Percentiles rank a stretch among this genome's conserved stretches.
These are phyloP conservation scores for Eilema depressum DNA, from an alignment of 2,888 invertebrate genomes.

Conservation along the genomic window DNA sequence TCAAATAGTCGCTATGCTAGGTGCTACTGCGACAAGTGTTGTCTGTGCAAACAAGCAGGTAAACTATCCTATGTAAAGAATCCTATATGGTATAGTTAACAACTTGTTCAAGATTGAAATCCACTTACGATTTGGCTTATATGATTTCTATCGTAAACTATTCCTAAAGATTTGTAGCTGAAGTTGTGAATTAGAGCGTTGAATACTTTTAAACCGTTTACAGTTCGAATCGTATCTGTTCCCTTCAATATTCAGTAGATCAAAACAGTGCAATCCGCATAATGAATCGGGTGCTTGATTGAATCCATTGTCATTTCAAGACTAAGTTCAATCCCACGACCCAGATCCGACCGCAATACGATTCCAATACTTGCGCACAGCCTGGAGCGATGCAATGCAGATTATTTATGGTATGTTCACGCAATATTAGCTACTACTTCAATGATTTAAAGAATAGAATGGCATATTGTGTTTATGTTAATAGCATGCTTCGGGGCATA, in stretches of 20 bases:
- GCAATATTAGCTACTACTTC: constrained; percentile 58
- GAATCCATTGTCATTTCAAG: constrained; percentile 69
- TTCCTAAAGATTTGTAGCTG: constrained; percentile 34
- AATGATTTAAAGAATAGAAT: constrained; percentile 53
- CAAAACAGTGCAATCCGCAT: constrained; percentile 62
- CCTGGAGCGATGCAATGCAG: constrained; percentile 69
- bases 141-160: constrained; percentile 1
- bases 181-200: constrained; percentile 43
- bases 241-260: constrained; percentile 35
- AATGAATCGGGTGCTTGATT: constrained; percentile 70
- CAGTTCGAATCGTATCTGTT: constrained; percentile 41
- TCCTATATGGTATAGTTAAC: too few relatives aligned
- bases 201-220: constrained; percentile 36
- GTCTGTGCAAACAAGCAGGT: background rate
- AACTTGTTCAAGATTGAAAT: background rate
- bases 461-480: constrained; percentile 31
- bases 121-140: constrained; percentile 2
- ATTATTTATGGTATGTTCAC: constrained; percentile 54
- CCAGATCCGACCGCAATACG: constrained; percentile 71
- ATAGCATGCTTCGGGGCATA: constrained; percentile 38
- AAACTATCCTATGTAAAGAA: too few relatives aligned
- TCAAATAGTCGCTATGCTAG: background rate
- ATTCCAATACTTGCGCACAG: constrained; percentile 67
- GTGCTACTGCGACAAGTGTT: background rate
- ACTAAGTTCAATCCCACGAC: constrained; percentile 71